phyloP scores from a whole-genome alignment of 23 tunicate genomes.

The Pegea sp. region DNA sequence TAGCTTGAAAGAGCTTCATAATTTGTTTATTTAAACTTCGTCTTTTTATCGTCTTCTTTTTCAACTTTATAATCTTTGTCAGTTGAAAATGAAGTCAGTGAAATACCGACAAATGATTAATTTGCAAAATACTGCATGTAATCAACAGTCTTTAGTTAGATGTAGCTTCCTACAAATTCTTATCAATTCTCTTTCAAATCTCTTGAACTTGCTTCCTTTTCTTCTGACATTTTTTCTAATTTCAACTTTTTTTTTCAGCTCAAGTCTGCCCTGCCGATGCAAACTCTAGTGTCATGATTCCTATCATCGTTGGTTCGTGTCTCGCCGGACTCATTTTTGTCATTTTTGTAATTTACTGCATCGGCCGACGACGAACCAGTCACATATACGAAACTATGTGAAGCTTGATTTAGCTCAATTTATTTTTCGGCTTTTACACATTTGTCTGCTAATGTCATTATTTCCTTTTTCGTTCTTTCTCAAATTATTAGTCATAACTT shows the following conservation, averaged over 20 bases:
- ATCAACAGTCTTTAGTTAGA: too few species aligned
- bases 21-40: too few species aligned
- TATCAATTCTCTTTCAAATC: too few species aligned
- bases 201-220: neutral
- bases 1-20: neutral
- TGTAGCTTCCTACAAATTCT: too few species aligned
- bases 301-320: slow-evolving; percentile 69
- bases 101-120: too few species aligned
- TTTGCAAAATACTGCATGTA: too few species aligned
- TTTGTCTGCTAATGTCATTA: neutral
- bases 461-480: neutral
- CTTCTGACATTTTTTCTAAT: neutral
- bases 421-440: neutral
- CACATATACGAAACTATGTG: slow-evolving; percentile 67
- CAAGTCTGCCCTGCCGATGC: slow-evolving; percentile 44
- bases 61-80: too few species aligned
- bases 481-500: neutral
- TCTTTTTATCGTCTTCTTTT: too few species aligned
- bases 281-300: slow-evolving; percentile 35
- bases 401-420: neutral
- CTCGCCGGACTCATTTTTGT: slow-evolving; percentile 71
- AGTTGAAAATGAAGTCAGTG: too few species aligned
- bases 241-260: slow-evolving; percentile 17
- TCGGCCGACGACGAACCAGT: slow-evolving; percentile 27
- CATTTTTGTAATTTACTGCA: slow-evolving; percentile 45